Evolutionary conservation across 1,140 invertebrate genomes (phyloP).

Genomic region (Brachionus manjavacas): DNA sequence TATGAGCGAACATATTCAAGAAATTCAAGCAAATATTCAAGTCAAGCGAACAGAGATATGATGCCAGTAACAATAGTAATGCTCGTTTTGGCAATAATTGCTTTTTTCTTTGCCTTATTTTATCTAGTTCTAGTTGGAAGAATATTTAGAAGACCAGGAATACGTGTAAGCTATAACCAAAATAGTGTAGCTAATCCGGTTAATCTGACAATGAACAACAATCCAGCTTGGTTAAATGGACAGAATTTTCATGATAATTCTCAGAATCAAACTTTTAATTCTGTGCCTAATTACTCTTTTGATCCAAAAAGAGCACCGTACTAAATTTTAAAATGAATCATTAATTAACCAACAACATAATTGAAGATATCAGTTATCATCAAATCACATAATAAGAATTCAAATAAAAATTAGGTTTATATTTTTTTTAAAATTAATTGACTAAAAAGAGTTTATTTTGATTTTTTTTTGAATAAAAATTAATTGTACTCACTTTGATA

Average conservation of each 20-base stretch:
- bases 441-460: too few relatives aligned
- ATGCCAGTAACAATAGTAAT: background rate
- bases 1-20: background rate
- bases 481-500: too few relatives aligned
- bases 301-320: background rate
- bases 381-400: too few relatives aligned
- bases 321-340: too few relatives aligned
- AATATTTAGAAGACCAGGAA: background rate
- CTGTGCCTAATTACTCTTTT: background rate
- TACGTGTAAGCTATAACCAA: background rate
- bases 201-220: background rate
- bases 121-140: background rate
- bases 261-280: background rate
- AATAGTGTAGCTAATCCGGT: background rate
- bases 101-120: background rate
- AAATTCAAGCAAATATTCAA: background rate
- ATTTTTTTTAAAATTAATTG: too few relatives aligned
- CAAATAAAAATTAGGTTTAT: too few relatives aligned
- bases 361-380: too few relatives aligned
- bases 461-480: too few relatives aligned
- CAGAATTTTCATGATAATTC: background rate
- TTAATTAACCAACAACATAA: too few relatives aligned
- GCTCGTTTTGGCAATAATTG: background rate
- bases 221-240: background rate
- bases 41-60: background rate